Evolutionary conservation across 2,888 invertebrate genomes (phyloP), one percentile per base, ranked within the genome.

Genomic region (Dolichomitus sp.): DNA sequence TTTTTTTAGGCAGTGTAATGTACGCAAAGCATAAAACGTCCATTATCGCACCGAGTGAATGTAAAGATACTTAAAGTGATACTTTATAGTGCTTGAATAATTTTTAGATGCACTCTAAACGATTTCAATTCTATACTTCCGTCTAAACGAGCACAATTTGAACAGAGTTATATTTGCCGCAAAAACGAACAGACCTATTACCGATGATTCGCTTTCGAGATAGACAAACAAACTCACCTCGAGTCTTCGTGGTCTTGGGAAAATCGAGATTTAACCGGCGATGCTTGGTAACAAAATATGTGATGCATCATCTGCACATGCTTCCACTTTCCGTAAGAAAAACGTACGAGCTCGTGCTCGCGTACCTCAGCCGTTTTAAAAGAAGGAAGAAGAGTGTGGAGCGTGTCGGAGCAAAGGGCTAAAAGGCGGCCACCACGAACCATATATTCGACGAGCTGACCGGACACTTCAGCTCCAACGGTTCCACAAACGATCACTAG

Each of bases 361-460:
- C 97, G 96, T 48, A 97, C 97, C 95, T 98, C 98, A 7, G 97
- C 97, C 73, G 97, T 97, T 89, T 97, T 97, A 92, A 97, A 98
- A 79, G 97, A 96, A 27, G 97, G 97, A 87, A 98, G 94, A 68
- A 98, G 96, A 45, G 96, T 95, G 87, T 97, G 97, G 48, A 98
- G 94, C 40, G 97, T 94, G 92, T 98, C 97, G 4, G 97, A 97
- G 91, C 97, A 98, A 3, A 98, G 94, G 37, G 97, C 97, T 9
- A 98, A 94, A 77, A 98, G 94, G 83, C 96, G 95, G 7, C 97
- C 98, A 1, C 97, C 97, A 54, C 95, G 95, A 19, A 97, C 94
- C 83, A 98, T 94, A 89, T 96, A 97, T 57, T 97, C 96, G 14
- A 97, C 94, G 42, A 97, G 94, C 78, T 96, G 94, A 1, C 95